Evolutionary conservation across 1,140 invertebrate species (phyloP), one percentile per base, ranked within the genome.

Genomic region (Parasteatoda tepidariorum): DNA sequence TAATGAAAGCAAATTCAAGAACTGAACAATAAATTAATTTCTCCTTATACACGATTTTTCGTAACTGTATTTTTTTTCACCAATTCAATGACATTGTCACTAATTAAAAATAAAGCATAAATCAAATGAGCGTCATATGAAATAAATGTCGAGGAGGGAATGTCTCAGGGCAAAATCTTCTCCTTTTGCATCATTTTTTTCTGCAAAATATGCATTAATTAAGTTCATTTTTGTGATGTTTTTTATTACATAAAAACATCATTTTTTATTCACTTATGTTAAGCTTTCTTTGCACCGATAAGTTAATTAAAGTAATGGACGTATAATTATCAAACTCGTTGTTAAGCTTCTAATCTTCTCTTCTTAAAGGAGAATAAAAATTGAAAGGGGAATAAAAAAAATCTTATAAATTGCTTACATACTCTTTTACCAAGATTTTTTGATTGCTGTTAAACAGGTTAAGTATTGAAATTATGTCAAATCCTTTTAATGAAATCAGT

Each of bases 291-390:
- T 28, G 68, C 68, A 55, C 41, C 41, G 41, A 71, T 71, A 71
- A 71, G 68, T 71, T 71, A 71, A 71, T 71, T 71, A 71, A 71
- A 55, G 68, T 71, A 71, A 71, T 71, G 68, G 41, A 55, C 15
- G 48, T 41, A 71, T 71, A 71, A 71, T 71, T 55, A 71, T 71
- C 68, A 54, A 71, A 71, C 68, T 55, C 26, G 68, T 26, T 55
- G 41, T 71, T 71, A 71, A 71, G 68, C 68, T 54, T 70, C 68
- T 30, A 48, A 26, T 48, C 31, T 55, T 31, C 48, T 28, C 18
- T 34, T 13, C 9, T n/a, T 31, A 64, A 33, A 22, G 4, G 9
- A 24, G 26, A n/a, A 13, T 26, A 54, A 31, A 71, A 71, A 71
- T 26, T 5, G 26, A 30, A 15, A 71, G 48, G 24, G 24, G 24